Evolutionary conservation across 2,113 vertebrate genomes (phyloP).

Genomic region (Mystacornis crossleyi): DNA sequence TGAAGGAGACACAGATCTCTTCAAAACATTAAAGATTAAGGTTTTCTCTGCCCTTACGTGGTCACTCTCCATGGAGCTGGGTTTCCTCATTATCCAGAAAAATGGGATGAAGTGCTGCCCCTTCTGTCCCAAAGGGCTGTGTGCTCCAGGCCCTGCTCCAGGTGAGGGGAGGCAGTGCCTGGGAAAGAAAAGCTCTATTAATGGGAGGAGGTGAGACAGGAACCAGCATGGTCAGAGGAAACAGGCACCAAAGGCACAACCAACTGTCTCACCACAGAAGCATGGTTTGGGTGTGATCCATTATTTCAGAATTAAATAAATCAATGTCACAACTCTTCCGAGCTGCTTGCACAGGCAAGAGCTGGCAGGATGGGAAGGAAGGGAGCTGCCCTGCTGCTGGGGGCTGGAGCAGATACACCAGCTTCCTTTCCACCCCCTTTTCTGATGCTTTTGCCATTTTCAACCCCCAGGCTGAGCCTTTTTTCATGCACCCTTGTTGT

Average conservation of each 20-base stretch:
- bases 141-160: not conserved
- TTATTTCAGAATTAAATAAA: not conserved
- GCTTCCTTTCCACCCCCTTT: not conserved
- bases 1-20: not conserved
- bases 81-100: not conserved
- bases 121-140: not conserved
- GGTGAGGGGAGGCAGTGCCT: not conserved
- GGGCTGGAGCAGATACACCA: not conserved
- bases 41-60: not conserved
- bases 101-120: fast-evolving
- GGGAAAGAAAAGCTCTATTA: not conserved
- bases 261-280: not conserved
- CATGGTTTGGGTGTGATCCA: not conserved
- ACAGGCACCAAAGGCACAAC: not conserved
- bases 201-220: not conserved
- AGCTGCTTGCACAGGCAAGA: slow-evolving; percentile 11
- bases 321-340: not conserved
- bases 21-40: not conserved
- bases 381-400: not conserved
- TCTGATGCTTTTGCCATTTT: not conserved
- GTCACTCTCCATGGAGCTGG: too few species aligned
- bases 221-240: not conserved
- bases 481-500: not conserved
- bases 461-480: not conserved
- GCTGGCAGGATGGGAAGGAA: not conserved